Evolutionary conservation across 2,888 invertebrate species (phyloP), one percentile per base, ranked within the genome.

Genomic region (Mongoloraphidia duomilia): DNA sequence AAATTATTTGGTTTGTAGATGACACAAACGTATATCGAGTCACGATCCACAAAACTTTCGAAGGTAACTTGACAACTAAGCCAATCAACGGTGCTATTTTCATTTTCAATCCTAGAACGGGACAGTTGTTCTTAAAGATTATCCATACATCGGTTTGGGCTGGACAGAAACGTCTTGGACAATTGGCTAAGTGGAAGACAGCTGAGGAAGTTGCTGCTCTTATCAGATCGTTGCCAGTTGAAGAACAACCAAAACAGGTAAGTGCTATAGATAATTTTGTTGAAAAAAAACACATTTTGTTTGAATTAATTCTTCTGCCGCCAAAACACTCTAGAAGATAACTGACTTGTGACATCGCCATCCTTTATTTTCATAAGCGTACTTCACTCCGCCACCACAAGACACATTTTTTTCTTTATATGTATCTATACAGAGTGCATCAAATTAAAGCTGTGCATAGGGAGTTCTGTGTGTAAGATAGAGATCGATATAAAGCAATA

Each of bases 131-230:
- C 77, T 75, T 99, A 57, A 99, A 99, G 74, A 98, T 99, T 62
- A 98, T 98, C 68, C 98, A 99, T 69, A 99, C 98, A 0, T 96
- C 95, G 6, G 98, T 99, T 43, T 99, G 98, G 98, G 97, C 98
- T 0, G 98, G 97, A 39, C 97, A 98, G 71, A 98, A 98, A 70
- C 97, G 97, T 88, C 77, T 98, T 8, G 96, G 96, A 61, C 96
- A 94, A 76, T 75, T 98, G 69, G 98, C 98, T 9, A 99, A 98
- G 71, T 98, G 98, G 98, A 98, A 99, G 71, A 99, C 98, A 0
- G 98, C 98, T 46, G 98, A 98, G 74, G 98, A 99, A 84, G 98
- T 99, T 12, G 98, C 98, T 1, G 98, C 98, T 35, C 72, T 98
- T 60, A 98, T 98, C 79, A 82, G 98, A 41, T 99, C 98, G 0